Conservation (phyloP, 2,797 vertebrate species). For the Xenentodon cancila region DNA sequence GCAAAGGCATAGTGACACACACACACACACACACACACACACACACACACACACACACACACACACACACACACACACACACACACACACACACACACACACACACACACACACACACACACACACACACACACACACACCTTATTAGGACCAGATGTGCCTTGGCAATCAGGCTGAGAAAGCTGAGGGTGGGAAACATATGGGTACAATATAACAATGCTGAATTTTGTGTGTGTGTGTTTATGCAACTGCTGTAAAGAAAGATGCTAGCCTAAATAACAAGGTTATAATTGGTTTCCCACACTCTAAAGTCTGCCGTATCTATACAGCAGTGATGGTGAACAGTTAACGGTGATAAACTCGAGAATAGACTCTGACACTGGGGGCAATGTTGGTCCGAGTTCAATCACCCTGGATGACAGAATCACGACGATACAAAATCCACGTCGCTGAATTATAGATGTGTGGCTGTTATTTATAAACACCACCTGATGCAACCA, state of each 20-base stretch:
- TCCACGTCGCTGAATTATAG: not conserved
- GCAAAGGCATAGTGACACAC: conserved; percentile 26
- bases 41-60: conserved; percentile 36
- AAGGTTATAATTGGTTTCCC: conserved; percentile 66
- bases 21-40: conserved; percentile 13
- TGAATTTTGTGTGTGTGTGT: conserved; percentile 43
- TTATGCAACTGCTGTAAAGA: conserved; percentile 61
- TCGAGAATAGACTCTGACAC: conserved; percentile 8
- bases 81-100: not conserved
- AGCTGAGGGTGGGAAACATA: conserved; percentile 76
- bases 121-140: conserved; percentile 25
- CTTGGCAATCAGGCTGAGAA: conserved; percentile 74
- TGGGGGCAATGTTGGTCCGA: not conserved
- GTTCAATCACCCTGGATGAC: not conserved
- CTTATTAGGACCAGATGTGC: conserved; percentile 81
- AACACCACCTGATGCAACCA: not conserved
- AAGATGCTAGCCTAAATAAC: conserved; percentile 57
- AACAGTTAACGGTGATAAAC: conserved; percentile 27
- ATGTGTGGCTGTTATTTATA: not conserved
- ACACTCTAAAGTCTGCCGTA: conserved; percentile 50
- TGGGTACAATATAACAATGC: conserved; percentile 74
- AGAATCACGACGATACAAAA: not conserved
- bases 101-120: not conserved
- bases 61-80: conserved; percentile 33
- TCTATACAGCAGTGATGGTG: conserved; percentile 32